These are phyloP conservation scores for Pyrocephalus nanus DNA, from an alignment of 2,797 vertebrate genomes.

Conservation along the genomic window DNA sequence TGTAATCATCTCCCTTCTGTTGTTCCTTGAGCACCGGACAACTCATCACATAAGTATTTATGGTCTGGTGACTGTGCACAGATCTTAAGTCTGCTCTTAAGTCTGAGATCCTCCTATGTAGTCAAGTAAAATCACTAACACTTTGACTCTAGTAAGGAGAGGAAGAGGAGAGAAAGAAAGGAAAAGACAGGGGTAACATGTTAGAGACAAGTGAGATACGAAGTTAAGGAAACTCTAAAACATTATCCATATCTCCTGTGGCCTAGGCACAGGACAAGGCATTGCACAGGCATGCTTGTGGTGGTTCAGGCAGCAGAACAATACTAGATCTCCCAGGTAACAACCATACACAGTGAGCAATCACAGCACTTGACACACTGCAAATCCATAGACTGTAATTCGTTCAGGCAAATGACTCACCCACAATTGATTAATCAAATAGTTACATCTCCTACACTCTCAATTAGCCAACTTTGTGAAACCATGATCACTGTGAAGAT, in stretches of 20 bases:
- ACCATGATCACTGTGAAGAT: neutral
- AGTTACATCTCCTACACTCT: neutral
- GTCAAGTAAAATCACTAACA: constrained; percentile 26
- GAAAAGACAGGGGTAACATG: constrained; percentile 38
- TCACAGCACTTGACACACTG: neutral
- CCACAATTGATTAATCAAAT: constrained; percentile 8
- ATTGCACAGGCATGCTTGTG: neutral
- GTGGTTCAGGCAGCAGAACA: neutral
- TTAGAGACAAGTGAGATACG: constrained; percentile 19
- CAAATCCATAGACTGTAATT: neutral
- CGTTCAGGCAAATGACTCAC: neutral
- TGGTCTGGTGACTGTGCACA: neutral
- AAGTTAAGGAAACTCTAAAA: constrained; percentile 27
- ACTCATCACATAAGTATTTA: constrained; percentile 30
- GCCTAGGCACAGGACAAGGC: neutral
- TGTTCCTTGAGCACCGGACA: constrained; percentile 37
- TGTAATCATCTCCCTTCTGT: constrained; percentile 37
- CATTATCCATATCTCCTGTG: neutral
- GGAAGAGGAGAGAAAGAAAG: constrained; percentile 55
- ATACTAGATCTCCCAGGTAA: constrained; percentile 14
- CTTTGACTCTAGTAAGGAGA: constrained; percentile 48
- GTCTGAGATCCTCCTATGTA: constrained; percentile 12
- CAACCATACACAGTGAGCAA: neutral
- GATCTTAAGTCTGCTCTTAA: constrained; percentile 45
- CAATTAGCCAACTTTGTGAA: neutral